phyloP scores from a whole-genome alignment of 2,888 invertebrate species.

The Diarsia dahlii region DNA sequence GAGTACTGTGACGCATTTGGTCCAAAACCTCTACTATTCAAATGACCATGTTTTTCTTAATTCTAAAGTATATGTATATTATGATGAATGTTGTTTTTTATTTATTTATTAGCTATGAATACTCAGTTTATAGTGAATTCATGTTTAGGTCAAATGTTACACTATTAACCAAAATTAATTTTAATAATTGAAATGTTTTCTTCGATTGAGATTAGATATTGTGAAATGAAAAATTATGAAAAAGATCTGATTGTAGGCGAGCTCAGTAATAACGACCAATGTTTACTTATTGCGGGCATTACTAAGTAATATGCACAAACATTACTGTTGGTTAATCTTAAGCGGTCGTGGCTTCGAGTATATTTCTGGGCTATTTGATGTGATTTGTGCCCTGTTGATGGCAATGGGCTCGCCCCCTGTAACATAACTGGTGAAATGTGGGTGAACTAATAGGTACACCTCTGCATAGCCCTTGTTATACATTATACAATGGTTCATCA shows the following conservation, averaged over 20 bases:
- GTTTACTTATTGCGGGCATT: slow-evolving; percentile 69
- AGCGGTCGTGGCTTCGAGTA: slow-evolving; percentile 35
- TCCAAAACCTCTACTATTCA: slow-evolving; percentile 3
- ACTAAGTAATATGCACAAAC: slow-evolving; percentile 67
- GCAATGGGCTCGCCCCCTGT: no score
- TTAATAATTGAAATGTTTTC: slow-evolving; percentile 21
- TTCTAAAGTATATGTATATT: slow-evolving; percentile 46
- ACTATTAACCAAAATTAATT: slow-evolving; percentile 42
- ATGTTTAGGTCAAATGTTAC: slow-evolving; percentile 55
- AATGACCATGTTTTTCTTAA: slow-evolving; percentile 9
- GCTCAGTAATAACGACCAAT: slow-evolving; percentile 67
- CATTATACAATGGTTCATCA: neutral
- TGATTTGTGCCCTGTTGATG: no score
- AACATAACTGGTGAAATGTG: no score
- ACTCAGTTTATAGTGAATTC: slow-evolving; percentile 60
- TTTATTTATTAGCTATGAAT: slow-evolving; percentile 59
- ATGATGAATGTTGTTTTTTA: slow-evolving; percentile 41
- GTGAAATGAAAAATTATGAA: slow-evolving; percentile 46
- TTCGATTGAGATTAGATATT: slow-evolving; percentile 62
- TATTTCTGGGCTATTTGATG: neutral
- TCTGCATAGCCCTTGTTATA: no score
- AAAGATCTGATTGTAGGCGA: slow-evolving; percentile 58
- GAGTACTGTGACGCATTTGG: slow-evolving; percentile 18
- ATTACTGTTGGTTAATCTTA: slow-evolving; percentile 36
- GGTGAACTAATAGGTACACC: no score